Percentiles rank a stretch among this genome's conserved stretches.
phyloP scores from a whole-genome alignment of 2,888 invertebrate species.

The Dryococelus australis region DNA sequence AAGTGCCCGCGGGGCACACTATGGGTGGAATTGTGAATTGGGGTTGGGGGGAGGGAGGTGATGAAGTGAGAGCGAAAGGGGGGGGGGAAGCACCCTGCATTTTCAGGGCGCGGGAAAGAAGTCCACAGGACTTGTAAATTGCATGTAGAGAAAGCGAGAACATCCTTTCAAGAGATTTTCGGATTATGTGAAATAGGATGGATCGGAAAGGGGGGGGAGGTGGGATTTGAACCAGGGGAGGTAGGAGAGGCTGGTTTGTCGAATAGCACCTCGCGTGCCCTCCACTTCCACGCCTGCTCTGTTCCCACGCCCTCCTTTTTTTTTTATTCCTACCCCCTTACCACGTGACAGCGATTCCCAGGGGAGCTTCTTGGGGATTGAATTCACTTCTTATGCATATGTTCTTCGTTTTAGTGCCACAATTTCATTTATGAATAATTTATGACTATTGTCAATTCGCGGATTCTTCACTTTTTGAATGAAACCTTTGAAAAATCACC shows the following conservation, averaged over 20 bases:
- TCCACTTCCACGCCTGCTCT: neutral
- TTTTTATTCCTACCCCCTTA: neutral
- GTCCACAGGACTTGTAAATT: neutral
- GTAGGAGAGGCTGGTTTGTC: neutral
- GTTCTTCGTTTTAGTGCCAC: no score
- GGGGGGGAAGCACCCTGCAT: neutral
- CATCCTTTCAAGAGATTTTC: constrained; percentile 35
- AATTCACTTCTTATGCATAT: no score
- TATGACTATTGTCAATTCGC: no score
- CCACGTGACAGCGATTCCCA: neutral
- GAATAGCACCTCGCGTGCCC: neutral
- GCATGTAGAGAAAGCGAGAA: constrained; percentile 30
- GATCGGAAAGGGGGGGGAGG: neutral
- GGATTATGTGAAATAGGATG: constrained; percentile 32
- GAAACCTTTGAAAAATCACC: no score
- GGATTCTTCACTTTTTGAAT: no score
- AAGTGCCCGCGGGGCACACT: no score
- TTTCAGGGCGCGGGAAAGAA: neutral
- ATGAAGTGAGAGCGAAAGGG: no score
- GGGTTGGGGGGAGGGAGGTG: no score
- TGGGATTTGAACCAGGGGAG: neutral
- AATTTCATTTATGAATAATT: no score
- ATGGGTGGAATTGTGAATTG: no score
- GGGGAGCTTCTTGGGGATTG: neutral
- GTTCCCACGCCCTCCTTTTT: neutral